Conservation (phyloP, 2,113 vertebrate genomes). For the Camelus bactrianus region DNA sequence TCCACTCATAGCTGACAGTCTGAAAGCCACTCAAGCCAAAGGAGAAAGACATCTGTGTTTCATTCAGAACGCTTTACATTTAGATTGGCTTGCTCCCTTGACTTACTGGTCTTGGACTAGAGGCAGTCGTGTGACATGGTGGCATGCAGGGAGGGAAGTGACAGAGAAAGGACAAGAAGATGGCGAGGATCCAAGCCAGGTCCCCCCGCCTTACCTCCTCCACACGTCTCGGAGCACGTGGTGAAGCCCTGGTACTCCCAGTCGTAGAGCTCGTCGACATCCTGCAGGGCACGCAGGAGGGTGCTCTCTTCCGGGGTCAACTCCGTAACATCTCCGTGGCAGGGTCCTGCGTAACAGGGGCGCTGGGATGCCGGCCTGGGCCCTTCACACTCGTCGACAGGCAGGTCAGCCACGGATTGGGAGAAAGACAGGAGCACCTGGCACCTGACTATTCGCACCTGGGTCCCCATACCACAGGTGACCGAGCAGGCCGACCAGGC, state of each 20-base stretch:
- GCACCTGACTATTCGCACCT: slow-evolving; percentile 92
- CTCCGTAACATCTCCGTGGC: slow-evolving; percentile 85
- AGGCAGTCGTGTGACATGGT: not conserved
- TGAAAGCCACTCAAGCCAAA: slow-evolving; percentile 33
- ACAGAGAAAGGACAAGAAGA: not conserved
- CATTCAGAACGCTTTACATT: slow-evolving; percentile 41
- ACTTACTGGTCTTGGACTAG: slow-evolving; percentile 15
- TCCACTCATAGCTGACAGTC: not conserved
- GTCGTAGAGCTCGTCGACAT: slow-evolving; percentile 93
- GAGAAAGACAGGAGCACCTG: slow-evolving; percentile 97
- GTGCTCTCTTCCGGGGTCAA: slow-evolving; percentile 79
- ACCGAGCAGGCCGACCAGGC: slow-evolving; percentile 95
- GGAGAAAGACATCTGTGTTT: not conserved
- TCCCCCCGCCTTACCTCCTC: slow-evolving; percentile 90
- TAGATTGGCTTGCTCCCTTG: not conserved
- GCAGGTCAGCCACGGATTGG: slow-evolving; percentile 95
- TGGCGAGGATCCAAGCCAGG: not conserved
- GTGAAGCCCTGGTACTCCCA: slow-evolving; percentile 98
- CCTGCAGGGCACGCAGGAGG: slow-evolving; percentile 80
- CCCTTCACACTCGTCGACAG: slow-evolving; percentile 95
- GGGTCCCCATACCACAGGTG: slow-evolving; percentile 94
- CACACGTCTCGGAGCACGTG: slow-evolving; percentile 95
- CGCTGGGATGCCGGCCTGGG: slow-evolving; percentile 90
- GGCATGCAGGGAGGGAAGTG: not conserved
- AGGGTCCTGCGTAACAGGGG: slow-evolving; percentile 93